These are phyloP conservation scores for Clinocottus analis DNA, from an alignment of 2,113 vertebrate species.

Conservation along the genomic window DNA sequence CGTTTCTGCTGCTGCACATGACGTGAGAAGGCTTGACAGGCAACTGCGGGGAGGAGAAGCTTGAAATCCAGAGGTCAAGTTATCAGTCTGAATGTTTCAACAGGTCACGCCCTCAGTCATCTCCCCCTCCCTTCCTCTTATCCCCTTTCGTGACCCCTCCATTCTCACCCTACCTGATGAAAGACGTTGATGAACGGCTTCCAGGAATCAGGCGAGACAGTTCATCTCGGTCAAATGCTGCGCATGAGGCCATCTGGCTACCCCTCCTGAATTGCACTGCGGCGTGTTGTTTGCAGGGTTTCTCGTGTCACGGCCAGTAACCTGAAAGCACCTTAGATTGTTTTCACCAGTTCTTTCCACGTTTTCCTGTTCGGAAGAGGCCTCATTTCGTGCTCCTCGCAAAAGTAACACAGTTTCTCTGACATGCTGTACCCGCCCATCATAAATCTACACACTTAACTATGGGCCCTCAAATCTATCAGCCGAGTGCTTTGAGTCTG, in stretches of 20 bases:
- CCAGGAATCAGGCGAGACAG: slow-evolving; percentile 40
- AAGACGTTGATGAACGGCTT: slow-evolving; percentile 55
- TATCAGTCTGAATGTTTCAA: slow-evolving; percentile 54
- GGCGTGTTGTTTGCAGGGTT: slow-evolving; percentile 38
- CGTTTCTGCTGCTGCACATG: slow-evolving; percentile 56
- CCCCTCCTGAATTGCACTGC: slow-evolving; percentile 25
- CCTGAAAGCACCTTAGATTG: slow-evolving; percentile 62
- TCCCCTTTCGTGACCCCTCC: slow-evolving; percentile 39
- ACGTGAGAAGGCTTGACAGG: slow-evolving; percentile 75
- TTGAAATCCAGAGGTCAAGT: slow-evolving; percentile 63
- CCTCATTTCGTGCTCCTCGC: slow-evolving; percentile 57
- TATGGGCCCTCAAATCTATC: slow-evolving; percentile 61
- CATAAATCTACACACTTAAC: slow-evolving; percentile 78
- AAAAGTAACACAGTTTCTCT: slow-evolving; percentile 62
- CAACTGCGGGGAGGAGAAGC: slow-evolving; percentile 58
- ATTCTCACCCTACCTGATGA: slow-evolving; percentile 43
- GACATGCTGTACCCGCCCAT: slow-evolving; percentile 42
- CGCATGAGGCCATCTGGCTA: slow-evolving; percentile 45
- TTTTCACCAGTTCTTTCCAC: not conserved
- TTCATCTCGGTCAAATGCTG: slow-evolving; percentile 48
- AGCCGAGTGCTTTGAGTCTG: slow-evolving; percentile 53
- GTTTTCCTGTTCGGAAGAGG: slow-evolving; percentile 45
- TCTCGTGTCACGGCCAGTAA: slow-evolving; percentile 39
- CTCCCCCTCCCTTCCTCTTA: slow-evolving; percentile 8
- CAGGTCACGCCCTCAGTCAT: slow-evolving; percentile 37